These are phyloP conservation scores for Hirudo medicinalis DNA, from an alignment of 1,140 invertebrate genomes.

Conservation along the genomic window DNA sequence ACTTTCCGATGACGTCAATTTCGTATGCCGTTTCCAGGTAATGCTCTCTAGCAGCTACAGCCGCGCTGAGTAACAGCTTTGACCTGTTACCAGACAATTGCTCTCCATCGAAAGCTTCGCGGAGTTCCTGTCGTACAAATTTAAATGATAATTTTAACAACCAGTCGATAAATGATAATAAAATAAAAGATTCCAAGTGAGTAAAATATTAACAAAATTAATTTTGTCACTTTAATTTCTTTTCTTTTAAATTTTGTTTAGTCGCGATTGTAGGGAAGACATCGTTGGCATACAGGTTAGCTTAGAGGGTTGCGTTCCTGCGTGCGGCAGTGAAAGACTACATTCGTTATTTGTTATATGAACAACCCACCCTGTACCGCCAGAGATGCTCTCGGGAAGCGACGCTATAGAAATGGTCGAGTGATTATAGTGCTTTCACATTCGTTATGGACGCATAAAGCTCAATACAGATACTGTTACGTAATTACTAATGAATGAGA, in stretches of 20 bases:
- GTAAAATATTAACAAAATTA: neutral
- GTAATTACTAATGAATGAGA: constrained; percentile 20
- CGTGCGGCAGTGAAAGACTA: too few species aligned
- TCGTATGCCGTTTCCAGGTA: constrained; percentile 42
- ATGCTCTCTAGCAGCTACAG: constrained; percentile 61
- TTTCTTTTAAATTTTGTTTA: too few species aligned
- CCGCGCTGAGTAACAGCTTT: constrained; percentile 72
- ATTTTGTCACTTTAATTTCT: constrained; percentile 6
- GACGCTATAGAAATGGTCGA: too few species aligned
- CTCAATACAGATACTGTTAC: neutral
- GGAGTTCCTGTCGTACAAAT: constrained; percentile 12
- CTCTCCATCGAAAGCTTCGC: constrained; percentile 59
- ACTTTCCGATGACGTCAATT: constrained; percentile 35
- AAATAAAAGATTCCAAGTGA: neutral
- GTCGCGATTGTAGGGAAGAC: too few species aligned
- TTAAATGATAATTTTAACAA: too few species aligned
- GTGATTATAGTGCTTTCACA: too few species aligned
- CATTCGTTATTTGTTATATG: too few species aligned
- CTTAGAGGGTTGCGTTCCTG: too few species aligned
- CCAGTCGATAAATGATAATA: neutral
- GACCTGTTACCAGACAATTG: constrained; percentile 62
- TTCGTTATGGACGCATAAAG: neutral
- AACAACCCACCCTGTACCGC: too few species aligned
- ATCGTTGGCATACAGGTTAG: too few species aligned
- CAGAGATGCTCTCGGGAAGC: too few species aligned